Evolutionary conservation across 2,797 vertebrate genomes (phyloP), one percentile per base, ranked within the genome.

Genomic region (Thunnus albacares): DNA sequence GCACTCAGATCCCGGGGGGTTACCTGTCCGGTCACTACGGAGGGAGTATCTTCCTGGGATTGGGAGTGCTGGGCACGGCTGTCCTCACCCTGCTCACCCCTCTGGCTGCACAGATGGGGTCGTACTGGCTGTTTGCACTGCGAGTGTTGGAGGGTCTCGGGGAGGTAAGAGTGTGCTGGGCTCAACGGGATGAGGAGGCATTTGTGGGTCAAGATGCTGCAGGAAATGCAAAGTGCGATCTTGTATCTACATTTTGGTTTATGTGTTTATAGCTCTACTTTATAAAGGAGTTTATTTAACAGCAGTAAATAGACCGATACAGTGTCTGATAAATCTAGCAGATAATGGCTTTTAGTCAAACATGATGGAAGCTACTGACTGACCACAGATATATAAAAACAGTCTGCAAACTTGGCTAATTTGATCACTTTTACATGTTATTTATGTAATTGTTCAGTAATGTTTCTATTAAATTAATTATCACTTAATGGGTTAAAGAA

Each of bases 131-230:
- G 75, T 96, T 97, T 20, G 93, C 90, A 14, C 85, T 97, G 11
- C 93, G 97, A 38, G 95, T 84, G 0, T 10, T 97, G 77, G 97
- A 97, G 82, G 97, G 97, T 13, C 92, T 97, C 28, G 96, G 96
- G 33, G 96, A 98, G 96, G 97, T 97, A 65, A 28, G 75, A 45
- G 5, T 6, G 28, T 17, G 3, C 13, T 2, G 12, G 13, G 4
- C 13, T 14, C 41, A 1, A 41, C 1, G 28, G 26, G 66, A 5
- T 47, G 15, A 43, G 7, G 65, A 26, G 22, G 12, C 18, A 33
- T 5, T 30, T 5, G 28, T 30, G 5, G 3, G 28, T 30, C 28
- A 30, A 5, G 28, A 30, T 30, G 28, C 28, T 30, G 22, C 6
- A 22, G 55, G 12, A 43, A 12, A 43, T 43, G 41, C 38, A 11